Evolutionary conservation across 2,113 vertebrate species (phyloP).

Genomic region (Gymnorhina tibicen): DNA sequence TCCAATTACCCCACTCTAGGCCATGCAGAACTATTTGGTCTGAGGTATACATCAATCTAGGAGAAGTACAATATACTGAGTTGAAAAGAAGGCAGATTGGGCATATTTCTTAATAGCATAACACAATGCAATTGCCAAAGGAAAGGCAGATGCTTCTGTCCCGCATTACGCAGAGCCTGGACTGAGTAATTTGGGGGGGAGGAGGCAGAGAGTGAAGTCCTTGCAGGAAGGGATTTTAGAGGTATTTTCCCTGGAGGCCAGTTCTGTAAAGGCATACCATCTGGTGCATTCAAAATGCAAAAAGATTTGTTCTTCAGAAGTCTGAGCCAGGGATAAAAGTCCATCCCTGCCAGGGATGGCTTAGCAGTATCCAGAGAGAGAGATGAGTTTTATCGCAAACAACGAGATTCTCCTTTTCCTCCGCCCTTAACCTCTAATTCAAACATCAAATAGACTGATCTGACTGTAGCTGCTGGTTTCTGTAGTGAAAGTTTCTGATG

Average conservation of each 20-base stretch:
- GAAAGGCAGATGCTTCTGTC: conserved; percentile 61
- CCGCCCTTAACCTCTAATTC: conserved; percentile 60
- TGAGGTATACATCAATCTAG: conserved; percentile 57
- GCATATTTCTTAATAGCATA: conserved; percentile 59
- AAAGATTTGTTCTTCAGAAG: conserved; percentile 68
- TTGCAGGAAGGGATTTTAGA: conserved; percentile 51
- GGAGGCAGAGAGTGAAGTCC: background rate
- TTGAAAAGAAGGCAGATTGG: conserved; percentile 54
- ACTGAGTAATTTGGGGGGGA: conserved; percentile 17
- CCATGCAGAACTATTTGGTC: conserved; percentile 58
- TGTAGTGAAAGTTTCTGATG: conserved; percentile 50
- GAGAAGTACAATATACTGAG: conserved; percentile 28
- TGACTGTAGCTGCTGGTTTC: conserved; percentile 14
- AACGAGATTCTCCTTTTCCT: conserved; percentile 32
- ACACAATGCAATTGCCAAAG: conserved; percentile 57
- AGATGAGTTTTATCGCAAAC: conserved; percentile 60
- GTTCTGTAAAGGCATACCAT: conserved; percentile 62
- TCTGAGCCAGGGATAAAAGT: conserved; percentile 67
- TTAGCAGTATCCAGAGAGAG: conserved; percentile 61
- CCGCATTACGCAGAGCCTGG: conserved; percentile 18
- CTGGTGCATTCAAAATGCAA: conserved; percentile 66
- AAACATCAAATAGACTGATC: conserved; percentile 59
- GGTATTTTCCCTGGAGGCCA: conserved; percentile 54
- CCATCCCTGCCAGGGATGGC: conserved; percentile 57
- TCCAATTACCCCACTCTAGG: conserved; percentile 53